Evolutionary conservation across 2,888 invertebrate species (phyloP).

Genomic region (Cataglyphis cursor): DNA sequence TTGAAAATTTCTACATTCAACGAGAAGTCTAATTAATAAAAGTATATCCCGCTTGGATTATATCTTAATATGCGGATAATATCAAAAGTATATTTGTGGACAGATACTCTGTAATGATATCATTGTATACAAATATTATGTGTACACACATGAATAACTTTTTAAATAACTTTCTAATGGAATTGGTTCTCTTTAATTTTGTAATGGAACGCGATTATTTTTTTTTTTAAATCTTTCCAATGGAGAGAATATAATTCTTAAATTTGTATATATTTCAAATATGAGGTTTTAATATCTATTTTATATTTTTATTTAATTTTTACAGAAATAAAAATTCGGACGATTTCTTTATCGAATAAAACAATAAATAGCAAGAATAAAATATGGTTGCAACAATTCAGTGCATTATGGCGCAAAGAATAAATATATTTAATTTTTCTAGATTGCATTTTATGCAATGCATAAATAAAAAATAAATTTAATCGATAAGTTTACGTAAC

Average conservation of each 20-base stretch:
- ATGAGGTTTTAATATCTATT: background rate
- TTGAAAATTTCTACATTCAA: background rate
- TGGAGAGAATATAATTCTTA: background rate
- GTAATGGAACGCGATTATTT: background rate
- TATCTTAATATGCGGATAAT: background rate
- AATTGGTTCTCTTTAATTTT: background rate
- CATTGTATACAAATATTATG: background rate
- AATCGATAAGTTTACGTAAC: background rate
- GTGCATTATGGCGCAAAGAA: background rate
- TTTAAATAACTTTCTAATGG: background rate
- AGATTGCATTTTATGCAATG: background rate
- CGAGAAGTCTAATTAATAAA: conserved; percentile 3
- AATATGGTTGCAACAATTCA: background rate
- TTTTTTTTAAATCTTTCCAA: background rate
- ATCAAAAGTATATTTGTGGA: background rate
- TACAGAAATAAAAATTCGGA: background rate
- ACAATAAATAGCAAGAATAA: background rate
- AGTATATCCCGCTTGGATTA: background rate
- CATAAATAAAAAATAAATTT: background rate
- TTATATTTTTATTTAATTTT: background rate
- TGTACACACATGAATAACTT: background rate
- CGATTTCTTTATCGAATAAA: background rate
- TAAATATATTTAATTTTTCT: background rate
- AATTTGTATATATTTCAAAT: background rate
- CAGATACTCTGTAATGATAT: background rate